Evolutionary conservation across 2,113 vertebrate species (phyloP).

Genomic region (Ramphastos sulfuratus): DNA sequence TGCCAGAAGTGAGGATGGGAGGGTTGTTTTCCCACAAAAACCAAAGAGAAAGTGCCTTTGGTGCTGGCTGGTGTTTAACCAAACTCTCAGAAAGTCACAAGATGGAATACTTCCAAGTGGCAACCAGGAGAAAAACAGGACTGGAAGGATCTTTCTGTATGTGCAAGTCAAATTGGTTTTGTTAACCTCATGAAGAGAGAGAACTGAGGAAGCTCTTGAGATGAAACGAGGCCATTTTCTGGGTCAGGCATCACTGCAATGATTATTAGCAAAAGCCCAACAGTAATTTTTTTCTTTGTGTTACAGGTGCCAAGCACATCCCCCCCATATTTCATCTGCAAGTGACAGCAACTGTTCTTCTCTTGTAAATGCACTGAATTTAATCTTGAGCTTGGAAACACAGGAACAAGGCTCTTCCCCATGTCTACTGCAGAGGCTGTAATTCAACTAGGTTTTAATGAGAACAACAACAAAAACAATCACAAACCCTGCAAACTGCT

Average conservation of each 20-base stretch:
- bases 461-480: not conserved
- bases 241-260: not conserved
- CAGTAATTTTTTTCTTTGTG: not conserved
- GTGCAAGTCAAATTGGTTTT: not conserved
- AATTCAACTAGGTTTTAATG: not conserved
- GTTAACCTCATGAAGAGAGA: not conserved
- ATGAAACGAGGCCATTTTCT: conserved; percentile 15
- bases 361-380: not conserved
- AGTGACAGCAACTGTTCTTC: not conserved
- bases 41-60: not conserved
- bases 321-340: not conserved
- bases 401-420: not conserved
- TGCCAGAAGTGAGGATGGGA: not conserved
- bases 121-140: not conserved
- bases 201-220: not conserved
- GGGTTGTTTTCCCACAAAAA: not conserved
- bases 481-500: not conserved
- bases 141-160: not conserved
- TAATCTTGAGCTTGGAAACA: not conserved
- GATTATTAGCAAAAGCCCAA: not conserved
- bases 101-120: not conserved
- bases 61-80: not conserved
- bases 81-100: not conserved
- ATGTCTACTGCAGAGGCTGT: not conserved
- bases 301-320: not conserved